Evolutionary conservation across 2,888 invertebrate species (phyloP), one percentile per base, ranked within the genome.

Genomic region (Pedicia rivosa): DNA sequence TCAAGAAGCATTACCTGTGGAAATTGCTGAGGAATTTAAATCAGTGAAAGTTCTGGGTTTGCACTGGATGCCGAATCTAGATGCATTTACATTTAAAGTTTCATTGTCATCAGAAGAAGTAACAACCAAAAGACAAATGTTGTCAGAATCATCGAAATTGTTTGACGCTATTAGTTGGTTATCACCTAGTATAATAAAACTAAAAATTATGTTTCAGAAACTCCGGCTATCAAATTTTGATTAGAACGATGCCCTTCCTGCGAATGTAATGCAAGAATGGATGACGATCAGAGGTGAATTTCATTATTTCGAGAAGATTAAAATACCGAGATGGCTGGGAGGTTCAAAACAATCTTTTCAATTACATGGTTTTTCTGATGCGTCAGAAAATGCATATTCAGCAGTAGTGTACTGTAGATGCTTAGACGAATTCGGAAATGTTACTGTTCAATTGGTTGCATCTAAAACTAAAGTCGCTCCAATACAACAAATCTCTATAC

Each of bases 401-500:
- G 20, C 20, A 8, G 34, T 15, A 34, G 14, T 4, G 38, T 27
- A 9, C 9, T 34, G 30, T 12, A 38, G 12, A 24, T 26, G 17
- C n/a, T 15, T 27, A 32, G 36, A 36, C 8, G 28, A 9, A 7
- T 39, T n/a, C 13, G 22, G 4, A 5, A 20, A 17, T 36, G 4
- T 27, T 27, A n/a, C 5, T 17, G 5, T 8, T 29, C 6, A 30
- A n/a, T 13, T 40, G 5, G 9, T 38, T 8, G 24, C 20, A 25
- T n/a, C 33, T 10, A 41, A 41, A 24, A 35, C 38, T 13, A 35
- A 25, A 20, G 38, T 41, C 3, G 36, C 38, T 19, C 39, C 39
- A 25, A 5, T 33, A 4, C 49, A 47, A 28, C 27, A 35, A 8
- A 35, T 42, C 3, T 41, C 47, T 2, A 40, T 48, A 16, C 45